Percentiles rank a stretch among this genome's conserved stretches.
Conservation (phyloP, 1,140 invertebrate species). For the Arctopsyche grandis region DNA sequence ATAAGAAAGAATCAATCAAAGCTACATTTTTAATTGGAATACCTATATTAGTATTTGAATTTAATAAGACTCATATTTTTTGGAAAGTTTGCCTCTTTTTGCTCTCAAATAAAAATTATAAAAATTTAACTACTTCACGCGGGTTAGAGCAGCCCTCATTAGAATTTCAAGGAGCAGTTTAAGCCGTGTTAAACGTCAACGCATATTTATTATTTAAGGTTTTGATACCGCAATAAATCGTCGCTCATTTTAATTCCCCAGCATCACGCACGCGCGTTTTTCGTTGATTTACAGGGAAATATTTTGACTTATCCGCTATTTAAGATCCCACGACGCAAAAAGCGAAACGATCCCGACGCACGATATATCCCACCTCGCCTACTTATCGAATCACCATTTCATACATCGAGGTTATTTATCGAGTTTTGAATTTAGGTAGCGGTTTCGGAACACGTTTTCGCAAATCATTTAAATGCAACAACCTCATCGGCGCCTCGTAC, state of each 20-base stretch:
- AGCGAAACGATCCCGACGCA: background rate
- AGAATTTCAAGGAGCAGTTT: slow-evolving; percentile 17
- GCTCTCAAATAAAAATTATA: no score
- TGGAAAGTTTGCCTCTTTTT: no score
- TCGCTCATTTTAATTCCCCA: slow-evolving; percentile 18
- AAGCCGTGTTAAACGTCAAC: slow-evolving; percentile 36
- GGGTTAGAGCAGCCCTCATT: background rate
- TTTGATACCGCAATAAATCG: background rate
- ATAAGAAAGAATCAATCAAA: no score
- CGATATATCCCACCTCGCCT: background rate
- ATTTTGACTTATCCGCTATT: slow-evolving; percentile 31
- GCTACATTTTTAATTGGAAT: no score
- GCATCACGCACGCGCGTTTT: slow-evolving; percentile 13
- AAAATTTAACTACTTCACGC: no score
- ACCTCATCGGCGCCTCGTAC: background rate
- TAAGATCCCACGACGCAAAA: background rate
- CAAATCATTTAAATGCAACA: slow-evolving; percentile 25
- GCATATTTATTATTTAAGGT: slow-evolving; percentile 9
- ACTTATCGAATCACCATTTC: background rate
- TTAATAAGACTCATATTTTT: no score
- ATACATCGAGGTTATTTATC: background rate
- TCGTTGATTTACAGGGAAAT: slow-evolving; percentile 26
- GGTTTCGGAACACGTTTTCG: background rate
- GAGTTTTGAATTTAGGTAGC: no score
- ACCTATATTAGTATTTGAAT: no score